These are phyloP conservation scores for Paragorgia papillata DNA, from an alignment of 92 coral and sea anemone genomes.

Conservation along the genomic window DNA sequence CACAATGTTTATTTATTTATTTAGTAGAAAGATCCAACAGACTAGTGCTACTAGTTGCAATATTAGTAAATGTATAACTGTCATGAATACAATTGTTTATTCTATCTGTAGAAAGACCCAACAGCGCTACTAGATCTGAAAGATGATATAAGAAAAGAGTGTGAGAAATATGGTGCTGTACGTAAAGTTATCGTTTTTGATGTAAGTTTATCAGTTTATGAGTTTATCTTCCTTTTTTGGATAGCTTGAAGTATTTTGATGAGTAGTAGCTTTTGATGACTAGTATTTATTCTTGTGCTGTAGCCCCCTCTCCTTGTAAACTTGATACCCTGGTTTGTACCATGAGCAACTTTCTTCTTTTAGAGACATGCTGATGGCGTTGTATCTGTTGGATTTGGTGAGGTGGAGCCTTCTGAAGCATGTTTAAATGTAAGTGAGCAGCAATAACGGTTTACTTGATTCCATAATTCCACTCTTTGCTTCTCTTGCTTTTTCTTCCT, in stretches of 20 bases:
- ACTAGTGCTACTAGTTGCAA: too few relatives aligned
- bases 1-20: too few relatives aligned
- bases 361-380: constrained; percentile 90
- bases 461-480: neutral
- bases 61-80: too few relatives aligned
- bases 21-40: too few relatives aligned
- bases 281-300: too few relatives aligned
- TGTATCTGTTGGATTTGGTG: constrained; percentile 87
- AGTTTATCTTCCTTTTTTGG: neutral
- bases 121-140: constrained; percentile 65
- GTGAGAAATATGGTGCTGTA: constrained; percentile 96
- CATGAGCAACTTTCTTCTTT: neutral
- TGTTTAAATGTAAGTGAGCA: constrained; percentile 72
- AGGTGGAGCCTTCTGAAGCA: constrained; percentile 78
- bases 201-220: constrained; percentile 63
- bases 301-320: too few relatives aligned
- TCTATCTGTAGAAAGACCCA: constrained; percentile 73
- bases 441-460: neutral
- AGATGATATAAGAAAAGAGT: constrained; percentile 82
- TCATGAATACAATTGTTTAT: too few relatives aligned
- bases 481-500: too few relatives aligned
- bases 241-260: neutral
- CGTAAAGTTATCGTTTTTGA: constrained; percentile 95
- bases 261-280: neutral
- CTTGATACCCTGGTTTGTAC: too few relatives aligned